Evolutionary conservation across 2,888 invertebrate species (phyloP).

Genomic region (Stenoptilia bipunctidactyla): DNA sequence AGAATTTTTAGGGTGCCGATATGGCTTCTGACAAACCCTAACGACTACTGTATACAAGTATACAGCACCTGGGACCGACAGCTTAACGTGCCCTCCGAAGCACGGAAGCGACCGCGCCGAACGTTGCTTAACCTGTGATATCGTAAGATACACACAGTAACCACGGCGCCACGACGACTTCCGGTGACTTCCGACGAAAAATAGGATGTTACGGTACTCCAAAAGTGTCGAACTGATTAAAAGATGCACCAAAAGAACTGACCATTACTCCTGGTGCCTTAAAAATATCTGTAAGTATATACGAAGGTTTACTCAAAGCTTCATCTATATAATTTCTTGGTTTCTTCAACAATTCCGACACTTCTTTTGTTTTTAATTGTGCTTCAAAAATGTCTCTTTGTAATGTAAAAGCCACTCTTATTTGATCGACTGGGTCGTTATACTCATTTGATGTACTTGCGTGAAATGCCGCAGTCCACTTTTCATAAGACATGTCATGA

Average conservation of each 20-base stretch:
- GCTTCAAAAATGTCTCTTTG: constrained; percentile 14
- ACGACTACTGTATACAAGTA: too few species aligned
- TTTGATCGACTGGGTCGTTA: constrained; percentile 10
- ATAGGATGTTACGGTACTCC: constrained; percentile 21
- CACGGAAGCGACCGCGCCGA: too few species aligned
- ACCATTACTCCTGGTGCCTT: constrained; percentile 27
- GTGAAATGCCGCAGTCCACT: constrained; percentile 16
- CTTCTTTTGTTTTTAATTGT: constrained; percentile 19
- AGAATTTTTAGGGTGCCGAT: too few species aligned
- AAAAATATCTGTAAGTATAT: constrained; percentile 21
- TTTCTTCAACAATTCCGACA: constrained; percentile 19
- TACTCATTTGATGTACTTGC: constrained; percentile 10
- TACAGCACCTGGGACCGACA: too few species aligned
- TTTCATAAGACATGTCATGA: constrained; percentile 27
- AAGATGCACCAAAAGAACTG: constrained; percentile 23
- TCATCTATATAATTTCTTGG: constrained; percentile 26
- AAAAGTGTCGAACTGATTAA: constrained; percentile 11
- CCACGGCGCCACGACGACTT: too few species aligned
- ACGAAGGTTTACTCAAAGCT: constrained; percentile 16
- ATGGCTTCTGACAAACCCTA: too few species aligned
- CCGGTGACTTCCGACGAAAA: too few species aligned
- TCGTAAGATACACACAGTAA: too few species aligned
- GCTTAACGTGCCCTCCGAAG: too few species aligned
- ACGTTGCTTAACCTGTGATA: too few species aligned
- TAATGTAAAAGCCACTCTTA: constrained; percentile 1